Evolutionary conservation across 2,797 vertebrate genomes (phyloP), one percentile per base, ranked within the genome.

Genomic region (Amblyopsis hoosieri): DNA sequence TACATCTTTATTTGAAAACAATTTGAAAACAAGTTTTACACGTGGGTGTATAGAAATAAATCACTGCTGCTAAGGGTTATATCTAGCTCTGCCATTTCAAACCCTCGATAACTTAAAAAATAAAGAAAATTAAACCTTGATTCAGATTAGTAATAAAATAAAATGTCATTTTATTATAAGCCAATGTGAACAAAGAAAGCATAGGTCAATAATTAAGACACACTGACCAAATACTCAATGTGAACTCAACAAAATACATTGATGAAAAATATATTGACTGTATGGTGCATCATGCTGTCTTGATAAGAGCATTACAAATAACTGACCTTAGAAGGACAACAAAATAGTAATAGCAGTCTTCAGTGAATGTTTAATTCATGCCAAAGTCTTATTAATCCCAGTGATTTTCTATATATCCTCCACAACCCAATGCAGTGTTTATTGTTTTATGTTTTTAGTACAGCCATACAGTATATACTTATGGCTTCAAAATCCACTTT

Each of bases 81-180:
- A 52, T 60, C 33, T 54, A 51, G 12, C 37, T 12, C 1, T 57
- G 46, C 1, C 47, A 52, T n/a, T 55, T 63, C 19, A 47, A 60
- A 67, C 45, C 17, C 15, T 48, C 58, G 33, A 58, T 14, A 46
- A 3, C 29, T 51, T 52, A 7, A 17, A 14, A 57, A 58, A 31
- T 50, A 3, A 5, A 17, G 5, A 46, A 56, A 13, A 60, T 48
- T 9, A 1, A 0, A 3, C 42, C 76, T 80, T 68, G 65, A 62
- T 57, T 71, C 45, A 74, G 68, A 80, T 80, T 66, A 78, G 76
- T 56, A 33, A 52, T 60, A 63, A 54, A 74, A 87, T 86, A 76
- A 85, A 71, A 52, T 64, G 70, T 37, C 69, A 77, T 52, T 78
- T 72, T 76, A 55, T 49, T 31, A 49, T 81, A 73, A 80, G 48